Base-by-base conservation (phyloP, 2,888 invertebrate species). In the Nipponacmea schrenckii region DNA sequence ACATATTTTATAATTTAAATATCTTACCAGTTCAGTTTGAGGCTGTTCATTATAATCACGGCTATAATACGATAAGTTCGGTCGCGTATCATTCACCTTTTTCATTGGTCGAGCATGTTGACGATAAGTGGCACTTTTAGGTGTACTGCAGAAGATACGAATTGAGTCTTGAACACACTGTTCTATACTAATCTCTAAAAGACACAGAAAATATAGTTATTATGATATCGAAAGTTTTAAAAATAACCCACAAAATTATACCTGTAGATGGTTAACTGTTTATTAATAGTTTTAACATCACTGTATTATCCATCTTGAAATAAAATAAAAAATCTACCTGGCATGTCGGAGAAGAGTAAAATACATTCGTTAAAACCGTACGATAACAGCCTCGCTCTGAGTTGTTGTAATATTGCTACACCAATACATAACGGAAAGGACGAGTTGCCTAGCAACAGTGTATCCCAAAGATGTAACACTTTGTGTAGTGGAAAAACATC, bases 351-450 rank as follows among this genome's bases (percentile, higher is more conserved):
- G 90, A 99, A 99, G 27, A 98, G 91, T 56, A 99, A 90, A 81
- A 99, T 99, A 87, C 98, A 98, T 87, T 99, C 99, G 88, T 99
- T 99, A 90, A 99, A 99, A 14, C 97, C 97, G 0, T 96, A 96
- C 8, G 92, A 92, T 3, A 99, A 91, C 10, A 89, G 83, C 46
- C 85, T 81, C 71, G 83, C 84, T 70, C 84, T 91, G 39, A 98
- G 90, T 88, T 98, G 98, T 70, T 94, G 92, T 62, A 99, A 90
- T 80, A 99, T 95, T 0, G 96, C 95, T 12, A 98, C 92, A 0
- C 98, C 99, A 86, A 99, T 95, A 87, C 95, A 96, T 1, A 99
- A 91, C 0, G 99, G 97, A 87, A 97, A 94, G 0, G 96, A 94
- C 0, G 96, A 94, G 84, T 97, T 96, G 74, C 97, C 97, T 27